Evolutionary conservation across 1,140 invertebrate genomes (phyloP), one percentile per base, ranked within the genome.

Genomic region (Brachystomella parvula): DNA sequence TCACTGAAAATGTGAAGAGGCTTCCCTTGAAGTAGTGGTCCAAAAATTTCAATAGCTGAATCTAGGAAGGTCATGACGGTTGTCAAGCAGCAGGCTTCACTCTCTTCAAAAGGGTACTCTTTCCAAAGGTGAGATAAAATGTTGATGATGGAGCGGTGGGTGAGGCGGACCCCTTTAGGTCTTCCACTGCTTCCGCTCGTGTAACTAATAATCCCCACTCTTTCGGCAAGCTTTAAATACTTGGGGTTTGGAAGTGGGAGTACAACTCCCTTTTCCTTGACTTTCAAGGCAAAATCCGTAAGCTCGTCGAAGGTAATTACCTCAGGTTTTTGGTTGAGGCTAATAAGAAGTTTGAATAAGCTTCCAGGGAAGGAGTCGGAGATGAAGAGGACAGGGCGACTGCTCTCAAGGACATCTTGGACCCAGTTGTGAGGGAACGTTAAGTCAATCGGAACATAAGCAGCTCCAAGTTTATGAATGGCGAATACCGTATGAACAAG

Each of bases 181-280:
- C 89, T 80, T 53, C 93, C 94, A 15, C 92, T 95, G 75, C 92
- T 94, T 47, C 94, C 93, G 56, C 91, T 95, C 53, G 93, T 96
- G 74, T 95, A 96, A 2, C 93, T 80, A 47, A 95, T 85, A 19
- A 92, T 87, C 9, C 86, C 89, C 3, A 82, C 72, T 12, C 64
- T 64, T 32, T 71, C 67, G 28, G 56, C 28, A 12, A 53, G 12
- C 24, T 12, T 53, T 21, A 64, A 30, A 26, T 3, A 17, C 64
- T 49, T 24, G 21, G 49, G n/a, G 21, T n/a, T 24, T 63, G 47
- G 58, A 26, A 19, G 3, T 1, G 67, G 32, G 0, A 59, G 65
- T 6, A 53, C 49, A 26, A 53, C 21, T 24, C 24, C 24, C 12
- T 24, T 15, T 12, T 12, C 21, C 26, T 68, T 60, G 17, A 61